Evolutionary conservation across 2,797 vertebrate genomes (phyloP), one percentile per base, ranked within the genome.

Genomic region (Crenuchus spilurus): DNA sequence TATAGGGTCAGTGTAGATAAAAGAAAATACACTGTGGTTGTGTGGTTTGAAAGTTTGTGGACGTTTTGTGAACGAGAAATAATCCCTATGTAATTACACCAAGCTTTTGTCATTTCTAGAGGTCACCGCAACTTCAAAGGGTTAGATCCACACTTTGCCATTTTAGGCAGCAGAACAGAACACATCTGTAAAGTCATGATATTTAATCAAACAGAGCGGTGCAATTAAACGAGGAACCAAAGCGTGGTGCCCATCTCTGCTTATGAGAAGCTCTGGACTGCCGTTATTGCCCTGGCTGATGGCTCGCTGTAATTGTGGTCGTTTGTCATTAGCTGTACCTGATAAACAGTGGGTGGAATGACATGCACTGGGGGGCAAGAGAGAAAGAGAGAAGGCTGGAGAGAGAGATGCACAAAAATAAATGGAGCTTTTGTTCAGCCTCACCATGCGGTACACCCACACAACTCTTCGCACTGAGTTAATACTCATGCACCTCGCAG

Each of bases 271-370:
- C 49, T 49, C 35, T 35, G 60, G 54, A 46, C 51, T 13, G 33
- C 41, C 44, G 65, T 69, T 75, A 70, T 57, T 39, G 49, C 62
- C 22, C 72, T 44, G 37, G 70, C 75, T 80, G 70, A 70, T 62
- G 57, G 58, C 77, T 68, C 24, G 14, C 48, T 30, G 31, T 76
- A 82, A 86, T 85, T 76, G 80, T 69, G 54, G 18, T 16, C 57
- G 46, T 81, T 78, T 71, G 83, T 78, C 75, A 69, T 74, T 66
- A 69, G 73, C 67, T 78, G 72, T 75, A 75, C 26, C 77, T 70
- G 63, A 79, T 80, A 82, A 80, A 71, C 71, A n/a, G 66, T 52
- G 72, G 60, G 70, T 54, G 76, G 65, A 76, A 72, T 64, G 62
- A 67, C 65, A 35, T 42, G 18, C 35, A 58, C 62, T 39, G 20